phyloP scores from a whole-genome alignment of 2,888 invertebrate species.

The Lomographa bimaculata region DNA sequence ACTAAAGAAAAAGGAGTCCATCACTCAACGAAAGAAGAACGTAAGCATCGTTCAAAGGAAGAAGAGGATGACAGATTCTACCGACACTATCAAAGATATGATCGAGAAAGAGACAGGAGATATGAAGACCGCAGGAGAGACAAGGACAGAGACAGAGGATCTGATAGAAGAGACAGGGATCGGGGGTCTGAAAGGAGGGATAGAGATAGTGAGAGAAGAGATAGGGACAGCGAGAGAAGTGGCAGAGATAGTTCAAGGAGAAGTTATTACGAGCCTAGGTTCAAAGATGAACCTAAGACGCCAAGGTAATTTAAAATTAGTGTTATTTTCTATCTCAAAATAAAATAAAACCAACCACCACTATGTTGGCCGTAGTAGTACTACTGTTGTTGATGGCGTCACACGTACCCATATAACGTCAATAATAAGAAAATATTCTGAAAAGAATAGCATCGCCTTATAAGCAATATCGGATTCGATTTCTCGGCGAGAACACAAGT shows the following conservation, averaged over 20 bases:
- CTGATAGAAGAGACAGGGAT: constrained; percentile 52
- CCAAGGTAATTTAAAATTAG: constrained; percentile 82
- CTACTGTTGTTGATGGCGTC: too few relatives aligned
- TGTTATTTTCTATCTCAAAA: too few relatives aligned
- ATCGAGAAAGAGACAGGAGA: constrained; percentile 50
- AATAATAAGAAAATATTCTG: too few relatives aligned
- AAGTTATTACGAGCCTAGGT: constrained; percentile 84
- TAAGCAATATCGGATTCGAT: too few relatives aligned
- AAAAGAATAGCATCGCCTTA: too few relatives aligned
- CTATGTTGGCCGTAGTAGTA: too few relatives aligned
- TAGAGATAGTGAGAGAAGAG: constrained; percentile 47
- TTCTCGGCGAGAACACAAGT: too few relatives aligned
- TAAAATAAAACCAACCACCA: too few relatives aligned
- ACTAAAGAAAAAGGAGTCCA: constrained; percentile 88
- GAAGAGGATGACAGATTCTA: constrained; percentile 64
- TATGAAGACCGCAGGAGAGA: constrained; percentile 49
- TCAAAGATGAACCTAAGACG: constrained; percentile 94
- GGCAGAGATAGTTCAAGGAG: constrained; percentile 70
- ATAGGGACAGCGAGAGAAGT: constrained; percentile 55
- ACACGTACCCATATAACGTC: too few relatives aligned
- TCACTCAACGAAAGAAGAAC: constrained; percentile 86
- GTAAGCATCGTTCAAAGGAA: constrained; percentile 63
- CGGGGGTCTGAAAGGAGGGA: constrained; percentile 49
- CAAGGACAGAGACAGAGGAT: constrained; percentile 25
- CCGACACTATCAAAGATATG: constrained; percentile 58